These are phyloP conservation scores for Spongilla lacustris DNA, from an alignment of 37 sponge, comb jelly and placozoan genomes.

Conservation along the genomic window DNA sequence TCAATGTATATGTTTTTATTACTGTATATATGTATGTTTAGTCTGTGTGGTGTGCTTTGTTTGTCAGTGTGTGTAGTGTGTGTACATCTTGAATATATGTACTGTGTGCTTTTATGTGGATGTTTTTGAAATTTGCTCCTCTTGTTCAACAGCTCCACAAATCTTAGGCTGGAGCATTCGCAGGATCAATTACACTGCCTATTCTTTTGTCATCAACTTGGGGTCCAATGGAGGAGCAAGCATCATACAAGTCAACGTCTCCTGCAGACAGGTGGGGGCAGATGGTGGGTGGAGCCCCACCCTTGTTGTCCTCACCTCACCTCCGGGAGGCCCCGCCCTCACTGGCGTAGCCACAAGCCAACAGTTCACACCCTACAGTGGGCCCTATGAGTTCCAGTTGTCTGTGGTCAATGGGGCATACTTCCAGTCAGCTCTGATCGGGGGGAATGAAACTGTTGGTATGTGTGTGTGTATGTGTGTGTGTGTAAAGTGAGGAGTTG, in stretches of 20 bases:
- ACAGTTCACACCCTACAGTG: neutral
- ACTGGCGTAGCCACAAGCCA: neutral
- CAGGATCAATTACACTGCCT: neutral
- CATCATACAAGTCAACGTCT: neutral
- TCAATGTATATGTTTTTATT: no score
- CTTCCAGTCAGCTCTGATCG: neutral
- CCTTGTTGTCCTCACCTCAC: neutral
- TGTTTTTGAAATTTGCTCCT: neutral
- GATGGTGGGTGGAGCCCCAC: neutral
- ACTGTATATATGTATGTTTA: neutral
- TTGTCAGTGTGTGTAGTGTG: no score
- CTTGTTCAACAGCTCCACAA: neutral
- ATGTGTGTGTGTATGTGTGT: neutral
- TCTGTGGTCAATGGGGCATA: neutral
- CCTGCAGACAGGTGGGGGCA: neutral
- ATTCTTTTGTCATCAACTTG: neutral
- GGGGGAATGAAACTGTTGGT: neutral
- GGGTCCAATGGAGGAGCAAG: neutral
- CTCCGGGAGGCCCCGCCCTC: neutral
- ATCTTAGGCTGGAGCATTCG: neutral
- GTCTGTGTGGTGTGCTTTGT: neutral
- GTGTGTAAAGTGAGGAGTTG: neutral
- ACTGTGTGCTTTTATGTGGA: no score
- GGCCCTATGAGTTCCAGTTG: neutral
- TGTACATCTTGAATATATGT: no score